A percentile compares a stretch with the other conserved stretches of the same genome.
Conservation (phyloP, 2,113 vertebrate genomes). For the Ciconia boyciana region DNA sequence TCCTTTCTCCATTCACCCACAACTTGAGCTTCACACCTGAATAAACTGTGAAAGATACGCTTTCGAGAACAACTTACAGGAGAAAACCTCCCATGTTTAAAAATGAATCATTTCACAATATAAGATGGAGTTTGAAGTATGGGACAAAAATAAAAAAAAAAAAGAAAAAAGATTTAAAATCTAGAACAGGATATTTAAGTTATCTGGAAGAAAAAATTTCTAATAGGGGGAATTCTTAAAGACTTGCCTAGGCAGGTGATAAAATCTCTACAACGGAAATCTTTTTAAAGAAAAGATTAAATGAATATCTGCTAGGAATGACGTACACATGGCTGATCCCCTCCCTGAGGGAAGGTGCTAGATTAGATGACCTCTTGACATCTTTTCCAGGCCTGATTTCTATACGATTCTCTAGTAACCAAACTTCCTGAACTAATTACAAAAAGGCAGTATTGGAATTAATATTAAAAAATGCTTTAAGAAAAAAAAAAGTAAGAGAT, state of each 20-base stretch:
- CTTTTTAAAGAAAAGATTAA: background rate
- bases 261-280: background rate
- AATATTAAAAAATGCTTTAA: background rate
- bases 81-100: background rate
- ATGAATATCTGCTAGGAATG: background rate
- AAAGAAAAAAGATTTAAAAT: background rate
- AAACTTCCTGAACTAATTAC: background rate
- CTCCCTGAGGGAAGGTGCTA: background rate
- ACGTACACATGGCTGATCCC: background rate
- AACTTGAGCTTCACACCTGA: background rate
- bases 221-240: background rate
- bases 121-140: background rate
- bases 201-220: background rate
- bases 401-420: background rate
- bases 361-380: background rate
- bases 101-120: background rate
- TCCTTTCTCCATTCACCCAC: background rate
- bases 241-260: background rate
- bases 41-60: background rate
- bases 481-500: background rate
- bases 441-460: background rate
- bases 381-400: background rate
- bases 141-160: background rate
- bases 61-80: background rate
- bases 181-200: background rate